Base-by-base conservation (phyloP, 2,797 vertebrate species). In the Arctocebus calabarensis region DNA sequence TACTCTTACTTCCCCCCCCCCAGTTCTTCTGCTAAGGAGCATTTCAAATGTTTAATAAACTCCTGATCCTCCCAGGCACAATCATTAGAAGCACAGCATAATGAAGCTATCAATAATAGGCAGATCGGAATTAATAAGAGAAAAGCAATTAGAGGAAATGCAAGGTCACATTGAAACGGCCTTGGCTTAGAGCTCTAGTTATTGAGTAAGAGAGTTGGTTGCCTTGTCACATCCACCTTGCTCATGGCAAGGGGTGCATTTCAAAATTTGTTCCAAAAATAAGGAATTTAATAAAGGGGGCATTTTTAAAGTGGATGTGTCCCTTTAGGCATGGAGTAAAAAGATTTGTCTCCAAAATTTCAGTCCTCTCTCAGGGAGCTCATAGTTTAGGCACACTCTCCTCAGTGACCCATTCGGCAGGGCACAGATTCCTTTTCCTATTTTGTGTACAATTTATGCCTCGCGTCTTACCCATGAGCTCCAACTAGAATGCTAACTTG, bases 41-140 rank as follows among this genome's bases (percentile, higher is more conserved):
- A 91, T 66, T 68, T 88, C 97, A 98, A 98, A 98, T 96, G 98
- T 98, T 98, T 98, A 98, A 98, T 98, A 98, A 98, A 97, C 96
- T 98, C 98, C 97, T 98, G 95, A 98, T 98, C 97, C 98, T 98
- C 97, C 79, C 94, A 97, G 95, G 97, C 98, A 99, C 99, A 98
- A 98, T 98, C 98, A 98, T 95, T 95, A 96, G 97, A 97, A 98
- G 86, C 90, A 97, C 96, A 98, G 97, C 98, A 97, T 98, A 98
- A 98, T 98, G 97, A 91, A 92, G 94, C 97, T 98, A 98, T 99
- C 98, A 99, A 99, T 98, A 98, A 98, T 48, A 87, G 62, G 48
- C 22, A 93, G 17, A 82, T 98, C 84, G 95, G 85, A 91, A 97
- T 97, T 98, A 98, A 98, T 98, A 97, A 98, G 90, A 97, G 43